Evolutionary conservation across 1,140 invertebrate species (phyloP), one percentile per base, ranked within the genome.

Genomic region (Eupristina koningsbergeri): DNA sequence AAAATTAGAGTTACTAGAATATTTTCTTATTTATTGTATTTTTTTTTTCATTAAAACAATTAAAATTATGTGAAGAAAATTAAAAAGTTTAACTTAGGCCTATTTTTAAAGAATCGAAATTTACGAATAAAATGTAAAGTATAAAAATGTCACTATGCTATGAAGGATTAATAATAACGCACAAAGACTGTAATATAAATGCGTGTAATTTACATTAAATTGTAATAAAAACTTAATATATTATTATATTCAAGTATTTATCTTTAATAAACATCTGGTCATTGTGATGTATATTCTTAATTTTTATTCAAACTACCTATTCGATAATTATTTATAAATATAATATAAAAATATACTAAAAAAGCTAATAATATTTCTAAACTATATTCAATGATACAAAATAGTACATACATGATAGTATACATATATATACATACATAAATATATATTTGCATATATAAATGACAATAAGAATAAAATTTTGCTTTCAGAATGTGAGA

Each of bases 141-240:
- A 41, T 0, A 36, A 71, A 67, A 34, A 71, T 71, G 36, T 71
- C 26, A 67, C 64, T 71, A 41, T 41, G 1, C 9, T 71, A 71
- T 71, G 26, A 71, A 13, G 64, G 29, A 71, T 71, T 80, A 74
- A 83, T 84, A 74, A 64, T 77, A 73, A 67, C 64, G 50, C 50
- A 82, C 64, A 85, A 85, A 82, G 80, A 78, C 75, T 73, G 67
- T n/a, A 61, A 64, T 83, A 73, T 71, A 83, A 78, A 79, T 83
- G 67, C 50, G 76, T 83, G 22, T 79, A 83, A 47, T 79, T 79
- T 76, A 78, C 8, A 78, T 79, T 83, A 50, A 45, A 79, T 78
- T 83, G 47, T 76, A 79, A 63, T 77, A 69, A n/a, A 31, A 77
- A 64, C 45, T 64, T 64, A 75, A 81, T 67, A 67, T 71, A 71